These are phyloP conservation scores for Amblyopsis hoosieri DNA, from an alignment of 2,797 vertebrate species.

Conservation along the genomic window DNA sequence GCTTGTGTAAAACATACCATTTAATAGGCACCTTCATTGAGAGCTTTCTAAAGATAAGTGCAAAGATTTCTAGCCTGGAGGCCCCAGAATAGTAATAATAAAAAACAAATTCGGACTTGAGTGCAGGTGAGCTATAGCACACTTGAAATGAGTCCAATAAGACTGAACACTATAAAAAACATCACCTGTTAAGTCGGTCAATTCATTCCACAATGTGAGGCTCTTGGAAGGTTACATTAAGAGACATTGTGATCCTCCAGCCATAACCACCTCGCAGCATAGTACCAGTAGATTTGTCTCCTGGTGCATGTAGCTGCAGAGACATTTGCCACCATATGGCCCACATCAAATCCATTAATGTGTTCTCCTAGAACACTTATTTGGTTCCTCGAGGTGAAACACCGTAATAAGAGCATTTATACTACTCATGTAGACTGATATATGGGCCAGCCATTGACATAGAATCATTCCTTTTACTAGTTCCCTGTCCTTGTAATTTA, in stretches of 20 bases:
- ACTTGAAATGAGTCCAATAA: constrained; percentile 57
- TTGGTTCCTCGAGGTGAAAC: constrained; percentile 55
- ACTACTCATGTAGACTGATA: constrained; percentile 34
- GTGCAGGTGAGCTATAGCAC: constrained; percentile 21
- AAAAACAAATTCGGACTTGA: constrained; percentile 28
- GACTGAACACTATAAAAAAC: constrained; percentile 55
- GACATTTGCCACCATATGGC: constrained; percentile 33
- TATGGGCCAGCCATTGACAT: constrained; percentile 38
- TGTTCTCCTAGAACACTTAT: constrained; percentile 35
- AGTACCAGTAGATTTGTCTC: constrained; percentile 30
- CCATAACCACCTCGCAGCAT: constrained; percentile 27
- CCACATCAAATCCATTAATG: constrained; percentile 47
- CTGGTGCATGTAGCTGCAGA: constrained; percentile 21
- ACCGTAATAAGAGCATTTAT: constrained; percentile 47
- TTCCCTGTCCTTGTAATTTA: constrained; percentile 61
- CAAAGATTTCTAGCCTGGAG: not conserved
- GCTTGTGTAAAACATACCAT: no score
- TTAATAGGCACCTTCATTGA: no score
- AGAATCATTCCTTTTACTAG: constrained; percentile 49
- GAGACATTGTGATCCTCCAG: constrained; percentile 46
- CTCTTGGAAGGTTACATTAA: constrained; percentile 54
- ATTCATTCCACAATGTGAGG: constrained; percentile 25
- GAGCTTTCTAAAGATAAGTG: no score
- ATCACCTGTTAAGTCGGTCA: constrained; percentile 38
- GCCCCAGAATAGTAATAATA: constrained; percentile 24